phyloP scores from a whole-genome alignment of 2,797 vertebrate genomes.

The Simalia tracyae region DNA sequence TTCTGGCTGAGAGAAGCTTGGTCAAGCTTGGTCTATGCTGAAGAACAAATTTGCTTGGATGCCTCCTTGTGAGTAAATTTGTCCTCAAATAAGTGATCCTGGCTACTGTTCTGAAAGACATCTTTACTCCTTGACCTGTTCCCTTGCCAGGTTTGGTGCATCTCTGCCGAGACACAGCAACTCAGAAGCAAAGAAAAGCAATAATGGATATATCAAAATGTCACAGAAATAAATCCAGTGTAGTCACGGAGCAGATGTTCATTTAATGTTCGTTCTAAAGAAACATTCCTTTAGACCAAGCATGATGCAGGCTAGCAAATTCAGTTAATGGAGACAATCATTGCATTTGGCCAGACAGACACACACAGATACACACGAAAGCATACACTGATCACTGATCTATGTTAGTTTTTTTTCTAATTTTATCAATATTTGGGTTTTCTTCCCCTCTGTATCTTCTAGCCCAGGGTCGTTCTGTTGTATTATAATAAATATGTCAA shows the following conservation, averaged over 20 bases:
- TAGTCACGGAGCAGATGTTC: neutral
- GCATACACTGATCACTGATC: too few relatives aligned
- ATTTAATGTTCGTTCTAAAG: neutral
- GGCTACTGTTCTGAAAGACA: neutral
- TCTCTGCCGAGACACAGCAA: neutral
- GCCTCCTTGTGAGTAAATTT: neutral
- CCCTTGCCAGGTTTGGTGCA: neutral
- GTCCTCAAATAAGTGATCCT: neutral
- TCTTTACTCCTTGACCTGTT: neutral
- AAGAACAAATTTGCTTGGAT: neutral
- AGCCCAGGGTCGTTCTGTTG: too few relatives aligned
- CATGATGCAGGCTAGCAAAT: neutral
- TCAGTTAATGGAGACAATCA: too few relatives aligned
- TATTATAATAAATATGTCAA: too few relatives aligned
- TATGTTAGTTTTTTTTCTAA: too few relatives aligned
- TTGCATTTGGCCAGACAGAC: too few relatives aligned
- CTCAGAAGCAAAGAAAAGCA: too few relatives aligned
- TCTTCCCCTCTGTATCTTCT: neutral
- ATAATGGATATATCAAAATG: neutral
- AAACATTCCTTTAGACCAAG: neutral
- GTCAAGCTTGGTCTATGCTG: too few relatives aligned
- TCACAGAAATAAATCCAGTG: neutral
- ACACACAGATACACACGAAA: too few relatives aligned
- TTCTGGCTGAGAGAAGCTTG: too few relatives aligned
- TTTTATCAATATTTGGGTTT: neutral